Evolutionary conservation across 2,888 invertebrate genomes (phyloP).

Genomic region (Rhagium mordax): DNA sequence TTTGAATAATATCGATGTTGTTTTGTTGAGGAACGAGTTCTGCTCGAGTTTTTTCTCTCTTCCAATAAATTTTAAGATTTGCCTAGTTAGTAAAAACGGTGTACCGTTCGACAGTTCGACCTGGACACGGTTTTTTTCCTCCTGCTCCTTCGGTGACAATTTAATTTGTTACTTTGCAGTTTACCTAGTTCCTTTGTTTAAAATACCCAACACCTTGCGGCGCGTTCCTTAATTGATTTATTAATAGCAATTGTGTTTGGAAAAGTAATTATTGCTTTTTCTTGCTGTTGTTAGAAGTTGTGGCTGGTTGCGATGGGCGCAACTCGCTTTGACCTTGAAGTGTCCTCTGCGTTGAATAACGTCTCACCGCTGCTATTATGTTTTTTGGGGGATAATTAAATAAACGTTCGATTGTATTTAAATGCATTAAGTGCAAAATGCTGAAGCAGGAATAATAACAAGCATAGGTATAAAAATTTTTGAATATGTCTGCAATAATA

Average conservation of each 20-base stretch:
- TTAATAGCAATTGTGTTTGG: slow-evolving; percentile 27
- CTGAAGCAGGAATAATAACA: too few relatives aligned
- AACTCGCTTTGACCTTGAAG: slow-evolving; percentile 43
- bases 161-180: neutral
- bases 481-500: too few relatives aligned
- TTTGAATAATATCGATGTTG: slow-evolving; percentile 48
- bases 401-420: neutral
- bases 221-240: neutral
- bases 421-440: too few relatives aligned
- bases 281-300: slow-evolving; percentile 29
- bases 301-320: slow-evolving; percentile 26
- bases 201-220: neutral
- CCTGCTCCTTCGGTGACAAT: neutral
- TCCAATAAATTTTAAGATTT: slow-evolving; percentile 14
- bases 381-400: neutral
- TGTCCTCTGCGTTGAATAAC: slow-evolving; percentile 34
- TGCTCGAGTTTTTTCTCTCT: slow-evolving; percentile 32
- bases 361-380: neutral
- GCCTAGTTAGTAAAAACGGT: slow-evolving; percentile 28
- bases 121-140: neutral
- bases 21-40: slow-evolving; percentile 50
- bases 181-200: slow-evolving; percentile 1
- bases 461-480: too few relatives aligned
- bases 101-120: slow-evolving; percentile 32
- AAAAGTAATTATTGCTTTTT: slow-evolving; percentile 38